These are phyloP conservation scores for Drepana arcuata DNA, from an alignment of 1,140 invertebrate species.

Conservation along the genomic window DNA sequence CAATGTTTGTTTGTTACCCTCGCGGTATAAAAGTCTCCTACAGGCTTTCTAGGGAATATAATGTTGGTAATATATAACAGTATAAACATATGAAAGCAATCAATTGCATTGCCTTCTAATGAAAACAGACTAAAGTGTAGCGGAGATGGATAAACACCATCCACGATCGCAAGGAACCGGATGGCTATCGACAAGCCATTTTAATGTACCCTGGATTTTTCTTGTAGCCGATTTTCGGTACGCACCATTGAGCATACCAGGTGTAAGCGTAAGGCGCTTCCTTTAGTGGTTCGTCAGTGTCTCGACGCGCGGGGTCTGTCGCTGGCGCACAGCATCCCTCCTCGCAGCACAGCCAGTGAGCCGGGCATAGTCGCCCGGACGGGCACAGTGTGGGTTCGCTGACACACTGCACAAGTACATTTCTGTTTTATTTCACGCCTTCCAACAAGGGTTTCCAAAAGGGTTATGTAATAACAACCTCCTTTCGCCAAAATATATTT, in stretches of 20 bases:
- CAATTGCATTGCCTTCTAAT: no score
- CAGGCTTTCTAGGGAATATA: no score
- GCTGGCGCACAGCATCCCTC: conserved; percentile 79
- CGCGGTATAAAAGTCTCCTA: no score
- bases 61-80: no score
- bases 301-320: conserved; percentile 41
- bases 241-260: conserved; percentile 54
- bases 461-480: no score
- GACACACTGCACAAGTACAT: no score
- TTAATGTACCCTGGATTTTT: neutral
- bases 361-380: conserved; percentile 74
- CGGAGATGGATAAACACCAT: neutral
- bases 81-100: no score
- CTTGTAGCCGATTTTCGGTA: neutral
- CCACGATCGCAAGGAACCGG: no score
- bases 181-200: neutral
- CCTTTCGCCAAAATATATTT: no score
- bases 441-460: no score
- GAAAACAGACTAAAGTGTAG: neutral
- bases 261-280: conserved; percentile 31
- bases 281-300: conserved; percentile 43
- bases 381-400: conserved; percentile 54
- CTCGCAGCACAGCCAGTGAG: conserved; percentile 81
- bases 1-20: no score
- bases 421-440: no score